Base-by-base conservation (phyloP, 2,113 vertebrate genomes). In the Eubucco bourcierii region DNA sequence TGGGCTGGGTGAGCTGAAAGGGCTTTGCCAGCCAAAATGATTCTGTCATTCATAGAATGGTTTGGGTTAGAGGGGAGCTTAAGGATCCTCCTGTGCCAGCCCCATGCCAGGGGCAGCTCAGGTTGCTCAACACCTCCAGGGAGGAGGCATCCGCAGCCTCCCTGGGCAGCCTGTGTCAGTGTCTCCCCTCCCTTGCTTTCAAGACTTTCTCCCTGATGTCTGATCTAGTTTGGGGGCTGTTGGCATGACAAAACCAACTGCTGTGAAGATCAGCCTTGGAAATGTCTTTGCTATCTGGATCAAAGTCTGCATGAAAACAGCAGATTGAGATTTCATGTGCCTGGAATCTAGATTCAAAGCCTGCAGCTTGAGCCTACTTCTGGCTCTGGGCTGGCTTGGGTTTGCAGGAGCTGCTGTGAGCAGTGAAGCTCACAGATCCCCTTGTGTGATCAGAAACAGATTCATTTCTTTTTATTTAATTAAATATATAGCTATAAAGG, bases 281-380 rank as follows among this genome's bases (percentile, higher is more conserved):
- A 80, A 76, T 34, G 33, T 31, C 29, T 86, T 93, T 80, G 78
- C 80, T 88, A 24, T 79, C 80, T 55, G 46, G 81, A 63, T 47
- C 37, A 76, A 80, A 75, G 29, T 76, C 56, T 87, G 0, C 64
- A 83, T 63, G 53, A 71, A 92, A 94, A 68, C 0, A 8, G 27
- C 89, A 95, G 81, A 76, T 65, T 90, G 79, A 81, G 47, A 83
- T 83, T 87, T 90, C 39, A 67, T 44, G 84, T 87, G 53, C 82
- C 1, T 1, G 68, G 93, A 96, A 90, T 80, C 64, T 41, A 68
- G 71, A 83, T 80, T 61, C 75, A 65, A 92, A 87, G 31, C 83
- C 76, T 92, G 56, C 61, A n/a, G 11, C 87, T 92, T 91, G 73
- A 80, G 67, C n/a, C 75, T 90, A 80, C 92, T 94, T 94, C 72